Conservation (phyloP, 2,888 invertebrate genomes). For the Argyresthia goedartella region DNA sequence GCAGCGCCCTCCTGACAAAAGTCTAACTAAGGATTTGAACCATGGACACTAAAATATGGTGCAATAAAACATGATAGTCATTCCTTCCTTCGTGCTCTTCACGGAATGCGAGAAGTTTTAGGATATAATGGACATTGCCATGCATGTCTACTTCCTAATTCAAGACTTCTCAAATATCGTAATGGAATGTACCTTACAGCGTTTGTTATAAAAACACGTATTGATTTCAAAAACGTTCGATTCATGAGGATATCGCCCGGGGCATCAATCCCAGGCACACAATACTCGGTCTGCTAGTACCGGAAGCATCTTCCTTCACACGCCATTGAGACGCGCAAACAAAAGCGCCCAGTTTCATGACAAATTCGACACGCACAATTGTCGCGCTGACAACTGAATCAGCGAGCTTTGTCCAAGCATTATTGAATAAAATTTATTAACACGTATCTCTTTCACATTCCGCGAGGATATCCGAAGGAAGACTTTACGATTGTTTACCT, state of each 20-base stretch:
- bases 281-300: conserved; percentile 13
- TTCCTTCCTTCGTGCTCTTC: too few relatives aligned
- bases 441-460: conserved; percentile 18
- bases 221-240: neutral
- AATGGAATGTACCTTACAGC: too few relatives aligned
- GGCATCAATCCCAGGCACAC: conserved; percentile 39
- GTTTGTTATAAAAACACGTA: too few relatives aligned
- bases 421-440: conserved; percentile 65
- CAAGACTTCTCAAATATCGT: too few relatives aligned
- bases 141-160: too few relatives aligned
- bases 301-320: conserved; percentile 66
- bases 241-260: conserved; percentile 37
- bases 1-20: too few relatives aligned
- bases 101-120: too few relatives aligned
- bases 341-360: conserved; percentile 48
- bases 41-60: too few relatives aligned
- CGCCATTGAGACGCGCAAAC: conserved; percentile 47
- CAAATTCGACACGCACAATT: conserved; percentile 62
- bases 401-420: conserved; percentile 34
- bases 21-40: too few relatives aligned
- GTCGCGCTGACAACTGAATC: conserved; percentile 43
- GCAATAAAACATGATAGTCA: too few relatives aligned
- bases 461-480: conserved; percentile 21
- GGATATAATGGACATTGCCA: too few relatives aligned
- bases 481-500: conserved; percentile 63